These are phyloP conservation scores for Pogonognathellus flavescens DNA, from an alignment of 1,140 invertebrate genomes.

Conservation along the genomic window DNA sequence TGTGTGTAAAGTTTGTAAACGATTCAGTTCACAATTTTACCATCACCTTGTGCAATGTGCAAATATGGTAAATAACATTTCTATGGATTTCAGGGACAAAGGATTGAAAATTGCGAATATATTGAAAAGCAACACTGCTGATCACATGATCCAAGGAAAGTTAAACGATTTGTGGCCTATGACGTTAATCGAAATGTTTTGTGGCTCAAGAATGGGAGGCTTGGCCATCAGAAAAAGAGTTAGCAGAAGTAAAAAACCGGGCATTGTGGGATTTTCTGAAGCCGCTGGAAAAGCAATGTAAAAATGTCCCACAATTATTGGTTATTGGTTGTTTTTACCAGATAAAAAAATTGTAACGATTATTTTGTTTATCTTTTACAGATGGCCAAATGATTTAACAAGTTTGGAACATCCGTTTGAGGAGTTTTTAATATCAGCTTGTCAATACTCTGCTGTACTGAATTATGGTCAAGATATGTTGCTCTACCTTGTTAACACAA, in stretches of 20 bases:
- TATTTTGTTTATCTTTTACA: slow-evolving; percentile 3
- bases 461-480: slow-evolving; percentile 59
- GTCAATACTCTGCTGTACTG: slow-evolving; percentile 60
- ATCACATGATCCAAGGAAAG: slow-evolving; percentile 61
- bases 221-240: slow-evolving; percentile 58
- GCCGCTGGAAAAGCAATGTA: slow-evolving; percentile 62
- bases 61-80: not conserved
- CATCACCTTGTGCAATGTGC: not conserved
- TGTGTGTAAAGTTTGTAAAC: slow-evolving; percentile 25
- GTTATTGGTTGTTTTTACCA: slow-evolving; percentile 22
- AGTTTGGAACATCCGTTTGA: slow-evolving; percentile 62
- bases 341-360: slow-evolving; percentile 54
- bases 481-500: slow-evolving; percentile 49
- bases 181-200: slow-evolving; percentile 63
- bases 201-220: slow-evolving; percentile 56
- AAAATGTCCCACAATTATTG: not conserved
- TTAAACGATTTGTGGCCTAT: slow-evolving; percentile 59
- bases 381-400: slow-evolving; percentile 59
- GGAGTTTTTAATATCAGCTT: slow-evolving; percentile 64
- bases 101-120: slow-evolving; percentile 63
- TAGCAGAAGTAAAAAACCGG: slow-evolving; percentile 34
- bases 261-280: slow-evolving; percentile 60
- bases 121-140: slow-evolving; percentile 56
- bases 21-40: not conserved
- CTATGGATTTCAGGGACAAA: slow-evolving; percentile 54